phyloP scores from a whole-genome alignment of 2,888 invertebrate species.

The Margaritifera margaritifera region DNA sequence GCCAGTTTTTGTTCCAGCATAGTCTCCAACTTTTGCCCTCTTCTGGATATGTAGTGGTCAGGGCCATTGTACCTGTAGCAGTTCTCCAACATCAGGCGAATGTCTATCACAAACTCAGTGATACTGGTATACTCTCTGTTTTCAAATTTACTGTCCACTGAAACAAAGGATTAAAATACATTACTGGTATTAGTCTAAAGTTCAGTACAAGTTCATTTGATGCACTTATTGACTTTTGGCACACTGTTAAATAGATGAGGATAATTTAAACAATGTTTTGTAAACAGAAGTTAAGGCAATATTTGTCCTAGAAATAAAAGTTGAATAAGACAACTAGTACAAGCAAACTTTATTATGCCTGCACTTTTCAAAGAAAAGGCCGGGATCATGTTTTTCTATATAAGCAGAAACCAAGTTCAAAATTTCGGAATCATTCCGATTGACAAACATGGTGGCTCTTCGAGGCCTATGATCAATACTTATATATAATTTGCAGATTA shows the following conservation, averaged over 20 bases:
- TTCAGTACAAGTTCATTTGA: neutral
- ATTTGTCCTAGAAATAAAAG: too few species aligned
- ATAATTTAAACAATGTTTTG: too few species aligned
- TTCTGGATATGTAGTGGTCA: constrained; percentile 72
- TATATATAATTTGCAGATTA: too few species aligned
- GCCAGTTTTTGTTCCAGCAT: constrained; percentile 74
- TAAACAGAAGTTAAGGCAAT: too few species aligned
- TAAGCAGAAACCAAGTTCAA: too few species aligned
- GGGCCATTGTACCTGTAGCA: constrained; percentile 76
- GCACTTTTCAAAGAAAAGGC: too few species aligned
- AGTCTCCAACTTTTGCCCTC: constrained; percentile 74
- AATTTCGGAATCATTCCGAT: too few species aligned
- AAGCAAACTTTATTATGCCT: too few species aligned
- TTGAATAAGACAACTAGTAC: too few species aligned
- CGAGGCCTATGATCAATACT: too few species aligned
- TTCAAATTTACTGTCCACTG: constrained; percentile 72
- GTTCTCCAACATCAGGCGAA: constrained; percentile 75
- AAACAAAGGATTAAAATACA: constrained; percentile 23
- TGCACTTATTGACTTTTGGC: neutral
- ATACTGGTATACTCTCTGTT: constrained; percentile 71
- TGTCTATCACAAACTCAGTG: constrained; percentile 74
- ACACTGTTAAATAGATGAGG: neutral
- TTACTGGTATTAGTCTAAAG: neutral
- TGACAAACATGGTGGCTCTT: too few species aligned
- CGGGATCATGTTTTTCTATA: too few species aligned